Percentiles rank a stretch among this genome's conserved stretches.
Evolutionary conservation across 2,113 vertebrate species (phyloP).

Genomic region (Gymnocephalus cernua): DNA sequence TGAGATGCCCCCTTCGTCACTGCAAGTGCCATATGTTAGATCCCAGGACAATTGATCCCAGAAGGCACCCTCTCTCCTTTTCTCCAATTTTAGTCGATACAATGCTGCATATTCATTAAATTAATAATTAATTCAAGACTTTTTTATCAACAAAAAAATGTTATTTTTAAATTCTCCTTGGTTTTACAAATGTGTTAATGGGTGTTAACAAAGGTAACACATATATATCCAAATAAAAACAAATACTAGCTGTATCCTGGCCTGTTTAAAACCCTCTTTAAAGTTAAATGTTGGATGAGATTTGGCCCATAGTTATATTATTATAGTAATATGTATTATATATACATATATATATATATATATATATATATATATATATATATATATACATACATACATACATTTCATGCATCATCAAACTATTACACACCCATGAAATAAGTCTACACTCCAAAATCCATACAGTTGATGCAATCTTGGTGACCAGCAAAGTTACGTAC

Average conservation of each 20-base stretch:
- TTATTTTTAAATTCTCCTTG: background rate
- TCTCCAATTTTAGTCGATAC: slow-evolving; percentile 3
- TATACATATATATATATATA: no score
- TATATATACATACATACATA: no score
- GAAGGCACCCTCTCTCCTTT: slow-evolving; percentile 47
- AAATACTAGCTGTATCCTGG: background rate
- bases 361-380: no score
- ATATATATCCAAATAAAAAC: background rate
- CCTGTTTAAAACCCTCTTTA: background rate
- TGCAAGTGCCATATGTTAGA: slow-evolving; percentile 88
- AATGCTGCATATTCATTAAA: slow-evolving; percentile 7
- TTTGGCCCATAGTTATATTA: background rate
- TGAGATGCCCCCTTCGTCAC: slow-evolving; percentile 79
- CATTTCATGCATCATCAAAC: background rate
- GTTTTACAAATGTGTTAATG: background rate
- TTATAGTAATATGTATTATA: no score
- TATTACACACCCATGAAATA: background rate
- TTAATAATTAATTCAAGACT: background rate
- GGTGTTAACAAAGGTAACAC: background rate
- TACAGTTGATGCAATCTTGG: background rate
- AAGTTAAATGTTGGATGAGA: background rate
- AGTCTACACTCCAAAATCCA: background rate
- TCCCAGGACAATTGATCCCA: slow-evolving; percentile 81
- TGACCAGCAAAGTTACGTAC: background rate
- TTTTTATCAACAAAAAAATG: background rate